Conservation (phyloP, 2,797 vertebrate species). For the Rhinella marina region DNA sequence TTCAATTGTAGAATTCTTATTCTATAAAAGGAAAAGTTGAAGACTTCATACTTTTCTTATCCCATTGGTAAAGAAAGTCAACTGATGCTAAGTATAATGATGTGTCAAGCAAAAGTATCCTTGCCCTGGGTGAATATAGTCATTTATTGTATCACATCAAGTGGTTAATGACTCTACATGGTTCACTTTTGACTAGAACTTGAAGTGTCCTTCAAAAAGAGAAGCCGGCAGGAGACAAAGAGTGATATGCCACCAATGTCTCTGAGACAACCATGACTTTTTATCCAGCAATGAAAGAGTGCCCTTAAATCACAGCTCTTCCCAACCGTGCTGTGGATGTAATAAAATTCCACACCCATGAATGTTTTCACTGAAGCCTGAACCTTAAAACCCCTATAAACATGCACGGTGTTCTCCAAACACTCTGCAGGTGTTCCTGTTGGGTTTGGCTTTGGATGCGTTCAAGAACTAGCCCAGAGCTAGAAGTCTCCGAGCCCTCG, state of each 20-base stretch:
- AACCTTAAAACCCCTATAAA: constrained; percentile 11
- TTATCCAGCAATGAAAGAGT: neutral
- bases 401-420: neutral
- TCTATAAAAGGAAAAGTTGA: neutral
- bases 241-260: neutral
- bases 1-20: neutral
- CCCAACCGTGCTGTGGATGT: neutral
- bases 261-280: neutral
- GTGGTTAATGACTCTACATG: neutral
- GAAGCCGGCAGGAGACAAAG: too few species aligned
- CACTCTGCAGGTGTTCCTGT: constrained; percentile 15
- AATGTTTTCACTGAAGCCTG: constrained; percentile 6
- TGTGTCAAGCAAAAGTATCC: neutral
- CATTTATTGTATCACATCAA: too few species aligned
- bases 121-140: neutral
- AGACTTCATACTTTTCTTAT: neutral
- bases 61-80: too few species aligned
- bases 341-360: neutral
- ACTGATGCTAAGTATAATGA: too few species aligned
- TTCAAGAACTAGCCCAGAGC: neutral
- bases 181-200: neutral
- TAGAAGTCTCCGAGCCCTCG: neutral
- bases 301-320: neutral
- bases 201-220: neutral
- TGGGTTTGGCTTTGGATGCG: neutral